Percentiles rank a stretch among this genome's conserved stretches.
Evolutionary conservation across 2,888 invertebrate species (phyloP).

Genomic region (Nomada goodeniana): DNA sequence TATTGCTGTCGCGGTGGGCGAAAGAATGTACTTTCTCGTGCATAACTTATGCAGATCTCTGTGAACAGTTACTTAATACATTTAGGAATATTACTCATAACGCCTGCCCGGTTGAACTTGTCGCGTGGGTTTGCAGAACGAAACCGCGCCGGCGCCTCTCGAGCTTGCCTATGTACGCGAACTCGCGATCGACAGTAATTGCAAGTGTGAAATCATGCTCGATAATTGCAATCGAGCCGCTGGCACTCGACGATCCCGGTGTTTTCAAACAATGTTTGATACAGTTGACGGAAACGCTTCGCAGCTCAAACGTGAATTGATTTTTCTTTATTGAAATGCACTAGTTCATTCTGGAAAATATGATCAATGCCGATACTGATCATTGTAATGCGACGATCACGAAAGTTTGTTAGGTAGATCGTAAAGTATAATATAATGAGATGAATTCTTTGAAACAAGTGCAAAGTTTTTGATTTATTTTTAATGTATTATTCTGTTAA

Average conservation of each 20-base stretch:
- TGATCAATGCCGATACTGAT: too few relatives aligned
- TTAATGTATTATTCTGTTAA: too few relatives aligned
- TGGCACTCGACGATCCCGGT: too few relatives aligned
- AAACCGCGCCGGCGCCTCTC: constrained; percentile 71
- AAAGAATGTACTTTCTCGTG: constrained; percentile 76
- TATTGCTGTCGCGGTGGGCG: constrained; percentile 62
- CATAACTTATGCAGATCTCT: constrained; percentile 80
- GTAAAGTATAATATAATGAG: too few relatives aligned
- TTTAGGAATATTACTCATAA: constrained; percentile 67
- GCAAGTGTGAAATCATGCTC: constrained; percentile 21
- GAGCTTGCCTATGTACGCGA: constrained; percentile 5
- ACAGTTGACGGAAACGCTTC: background rate
- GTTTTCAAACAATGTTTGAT: background rate
- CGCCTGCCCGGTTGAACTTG: constrained; percentile 27
- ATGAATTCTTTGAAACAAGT: too few relatives aligned
- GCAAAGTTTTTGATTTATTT: too few relatives aligned
- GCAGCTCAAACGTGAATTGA: background rate
- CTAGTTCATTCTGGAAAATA: too few relatives aligned
- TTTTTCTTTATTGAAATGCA: too few relatives aligned
- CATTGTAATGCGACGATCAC: too few relatives aligned
- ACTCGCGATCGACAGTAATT: constrained; percentile 8
- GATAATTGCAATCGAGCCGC: background rate
- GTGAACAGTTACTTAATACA: constrained; percentile 76
- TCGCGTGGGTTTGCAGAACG: constrained; percentile 57
- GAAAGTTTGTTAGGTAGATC: too few relatives aligned